Percentiles rank a stretch among this genome's conserved stretches.
Evolutionary conservation across 35 echinoderm and acorn worm species (phyloP).

Genomic region (Ptychodera flava): DNA sequence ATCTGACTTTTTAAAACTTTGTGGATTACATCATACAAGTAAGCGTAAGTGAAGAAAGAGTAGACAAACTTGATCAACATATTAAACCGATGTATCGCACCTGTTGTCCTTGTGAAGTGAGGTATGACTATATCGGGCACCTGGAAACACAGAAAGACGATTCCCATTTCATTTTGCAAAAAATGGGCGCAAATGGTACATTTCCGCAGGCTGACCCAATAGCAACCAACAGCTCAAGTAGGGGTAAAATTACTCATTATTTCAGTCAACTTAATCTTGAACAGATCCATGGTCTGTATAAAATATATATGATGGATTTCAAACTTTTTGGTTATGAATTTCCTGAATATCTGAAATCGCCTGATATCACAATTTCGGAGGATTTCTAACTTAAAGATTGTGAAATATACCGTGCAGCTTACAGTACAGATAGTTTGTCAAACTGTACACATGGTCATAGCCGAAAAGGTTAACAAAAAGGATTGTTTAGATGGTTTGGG

Average conservation of each 20-base stretch:
- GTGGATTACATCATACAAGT: neutral
- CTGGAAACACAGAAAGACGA: conserved; percentile 69
- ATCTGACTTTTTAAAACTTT: neutral
- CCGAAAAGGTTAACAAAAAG: too few relatives aligned
- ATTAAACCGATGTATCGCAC: conserved; percentile 58
- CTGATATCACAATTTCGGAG: too few relatives aligned
- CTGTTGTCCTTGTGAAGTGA: conserved; percentile 63
- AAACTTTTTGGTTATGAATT: conserved; percentile 49
- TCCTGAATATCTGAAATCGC: too few relatives aligned
- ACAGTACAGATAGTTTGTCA: too few relatives aligned
- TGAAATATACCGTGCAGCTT: too few relatives aligned
- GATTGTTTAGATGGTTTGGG: too few relatives aligned
- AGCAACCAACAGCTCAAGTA: conserved; percentile 70
- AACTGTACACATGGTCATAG: too few relatives aligned
- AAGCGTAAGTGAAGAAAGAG: neutral
- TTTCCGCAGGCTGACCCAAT: conserved; percentile 32
- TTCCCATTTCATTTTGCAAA: conserved; percentile 54
- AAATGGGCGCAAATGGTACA: conserved; percentile 42
- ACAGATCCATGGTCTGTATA: conserved; percentile 39
- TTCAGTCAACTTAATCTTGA: conserved; percentile 38
- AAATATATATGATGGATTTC: conserved; percentile 65
- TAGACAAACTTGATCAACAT: conserved; percentile 38
- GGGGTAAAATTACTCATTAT: conserved; percentile 33
- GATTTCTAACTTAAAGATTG: too few relatives aligned
- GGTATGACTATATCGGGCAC: conserved; percentile 80